These are phyloP conservation scores for Lepidocyrtinus sp. DNA, from an alignment of 2,888 invertebrate genomes.

Conservation along the genomic window DNA sequence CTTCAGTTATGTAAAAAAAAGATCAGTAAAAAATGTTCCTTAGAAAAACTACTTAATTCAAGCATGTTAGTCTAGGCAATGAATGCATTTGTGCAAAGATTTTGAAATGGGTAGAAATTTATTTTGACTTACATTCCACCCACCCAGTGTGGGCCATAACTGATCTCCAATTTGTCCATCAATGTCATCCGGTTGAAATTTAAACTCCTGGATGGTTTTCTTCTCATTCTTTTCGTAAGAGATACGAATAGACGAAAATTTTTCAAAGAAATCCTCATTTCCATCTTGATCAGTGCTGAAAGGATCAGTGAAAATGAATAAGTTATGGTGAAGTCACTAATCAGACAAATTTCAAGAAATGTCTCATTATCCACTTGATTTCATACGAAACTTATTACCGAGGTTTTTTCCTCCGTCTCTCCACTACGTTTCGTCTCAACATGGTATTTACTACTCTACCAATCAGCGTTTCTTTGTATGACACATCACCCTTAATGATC, in stretches of 20 bases:
- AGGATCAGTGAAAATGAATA: too few relatives aligned
- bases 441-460: slow-evolving; percentile 21
- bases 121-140: slow-evolving; percentile 68
- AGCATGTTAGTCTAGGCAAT: too few relatives aligned
- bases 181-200: slow-evolving; percentile 62
- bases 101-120: background rate
- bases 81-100: background rate
- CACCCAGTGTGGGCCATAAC: slow-evolving; percentile 69
- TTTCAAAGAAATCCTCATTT: slow-evolving; percentile 68
- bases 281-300: slow-evolving; percentile 61
- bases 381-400: background rate
- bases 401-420: slow-evolving; percentile 1
- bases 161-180: slow-evolving; percentile 65
- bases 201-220: slow-evolving; percentile 68
- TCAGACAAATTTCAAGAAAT: slow-evolving; percentile 3
- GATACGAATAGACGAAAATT: slow-evolving; percentile 69
- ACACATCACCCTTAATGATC: too few relatives aligned
- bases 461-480: background rate
- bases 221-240: slow-evolving; percentile 67
- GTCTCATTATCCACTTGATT: background rate
- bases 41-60: too few relatives aligned
- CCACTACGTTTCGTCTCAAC: slow-evolving; percentile 18
- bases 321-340: too few relatives aligned
- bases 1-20: too few relatives aligned
- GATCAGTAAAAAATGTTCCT: too few relatives aligned